Percentiles rank a stretch among this genome's conserved stretches.
phyloP scores from a whole-genome alignment of 2,888 invertebrate species.

The Apotomis capreana region DNA sequence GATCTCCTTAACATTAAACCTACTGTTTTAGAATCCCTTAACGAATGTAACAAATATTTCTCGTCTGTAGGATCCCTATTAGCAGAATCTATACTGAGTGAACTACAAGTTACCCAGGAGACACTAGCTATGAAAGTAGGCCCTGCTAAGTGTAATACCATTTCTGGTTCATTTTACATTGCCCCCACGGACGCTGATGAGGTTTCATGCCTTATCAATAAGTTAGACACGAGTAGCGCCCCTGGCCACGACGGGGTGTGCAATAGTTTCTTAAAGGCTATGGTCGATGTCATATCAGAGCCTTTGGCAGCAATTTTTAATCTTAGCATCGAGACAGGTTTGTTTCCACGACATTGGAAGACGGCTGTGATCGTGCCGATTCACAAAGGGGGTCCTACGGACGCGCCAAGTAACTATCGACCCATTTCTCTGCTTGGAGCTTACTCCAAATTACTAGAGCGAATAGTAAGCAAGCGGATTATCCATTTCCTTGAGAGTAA shows the following conservation, averaged over 20 bases:
- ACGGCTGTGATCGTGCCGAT: constrained; percentile 37
- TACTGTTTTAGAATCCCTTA: no score
- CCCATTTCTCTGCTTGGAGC: constrained; percentile 40
- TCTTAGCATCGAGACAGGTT: constrained; percentile 36
- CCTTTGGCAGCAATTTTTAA: constrained; percentile 35
- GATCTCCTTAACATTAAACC: no score
- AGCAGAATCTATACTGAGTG: no score
- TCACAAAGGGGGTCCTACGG: constrained; percentile 36
- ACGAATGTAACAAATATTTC: no score
- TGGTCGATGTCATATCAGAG: not conserved
- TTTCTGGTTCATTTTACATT: not conserved
- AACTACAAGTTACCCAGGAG: no score
- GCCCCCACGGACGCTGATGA: not conserved
- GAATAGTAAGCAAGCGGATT: constrained; percentile 24
- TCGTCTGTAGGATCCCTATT: no score
- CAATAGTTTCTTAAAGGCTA: not conserved
- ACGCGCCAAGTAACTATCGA: constrained; percentile 37
- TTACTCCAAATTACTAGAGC: not conserved
- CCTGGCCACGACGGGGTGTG: not conserved
- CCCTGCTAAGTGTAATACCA: no score
- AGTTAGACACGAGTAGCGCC: not conserved
- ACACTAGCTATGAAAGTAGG: no score
- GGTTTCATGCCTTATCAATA: not conserved
- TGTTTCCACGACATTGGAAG: constrained; percentile 43
- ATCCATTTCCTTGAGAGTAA: constrained; percentile 28